Evolutionary conservation across 1,140 invertebrate genomes (phyloP).

Genomic region (Drosophila kepulauana): DNA sequence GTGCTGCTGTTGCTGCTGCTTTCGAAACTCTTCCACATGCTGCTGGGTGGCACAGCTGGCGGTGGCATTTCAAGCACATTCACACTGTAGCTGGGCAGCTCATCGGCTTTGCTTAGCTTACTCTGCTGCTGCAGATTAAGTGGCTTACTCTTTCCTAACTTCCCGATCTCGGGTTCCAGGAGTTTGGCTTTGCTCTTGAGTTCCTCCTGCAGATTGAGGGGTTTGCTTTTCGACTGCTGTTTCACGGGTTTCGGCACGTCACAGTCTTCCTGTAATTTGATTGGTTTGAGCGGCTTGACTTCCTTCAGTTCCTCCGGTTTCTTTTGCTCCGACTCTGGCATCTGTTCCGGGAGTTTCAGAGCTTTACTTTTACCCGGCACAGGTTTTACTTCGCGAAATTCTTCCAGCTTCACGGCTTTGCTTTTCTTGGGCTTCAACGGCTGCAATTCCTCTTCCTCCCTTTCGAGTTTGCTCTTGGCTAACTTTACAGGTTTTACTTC

Average conservation of each 20-base stretch:
- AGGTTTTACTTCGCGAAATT: too few species aligned
- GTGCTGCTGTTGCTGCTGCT: background rate
- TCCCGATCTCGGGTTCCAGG: background rate
- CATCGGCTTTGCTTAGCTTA: background rate
- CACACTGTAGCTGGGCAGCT: slow-evolving; percentile 13
- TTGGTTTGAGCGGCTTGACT: background rate
- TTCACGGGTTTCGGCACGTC: background rate
- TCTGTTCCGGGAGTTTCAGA: background rate
- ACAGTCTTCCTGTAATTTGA: background rate
- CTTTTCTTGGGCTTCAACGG: background rate
- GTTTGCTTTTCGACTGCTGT: background rate
- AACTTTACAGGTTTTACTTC: background rate
- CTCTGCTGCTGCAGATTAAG: slow-evolving; percentile 2
- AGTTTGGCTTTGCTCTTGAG: background rate
- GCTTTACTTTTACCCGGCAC: too few species aligned
- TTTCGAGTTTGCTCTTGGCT: background rate
- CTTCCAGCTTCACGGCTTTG: background rate
- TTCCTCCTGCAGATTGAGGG: background rate
- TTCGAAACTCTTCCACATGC: slow-evolving; percentile 23
- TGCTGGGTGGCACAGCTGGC: background rate
- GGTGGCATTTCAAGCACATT: slow-evolving; percentile 29
- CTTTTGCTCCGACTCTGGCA: background rate
- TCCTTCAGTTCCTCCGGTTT: background rate
- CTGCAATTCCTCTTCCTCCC: background rate
- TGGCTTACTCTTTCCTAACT: background rate